phyloP scores from a whole-genome alignment of 2,888 invertebrate species.

The Monochamus alternatus region DNA sequence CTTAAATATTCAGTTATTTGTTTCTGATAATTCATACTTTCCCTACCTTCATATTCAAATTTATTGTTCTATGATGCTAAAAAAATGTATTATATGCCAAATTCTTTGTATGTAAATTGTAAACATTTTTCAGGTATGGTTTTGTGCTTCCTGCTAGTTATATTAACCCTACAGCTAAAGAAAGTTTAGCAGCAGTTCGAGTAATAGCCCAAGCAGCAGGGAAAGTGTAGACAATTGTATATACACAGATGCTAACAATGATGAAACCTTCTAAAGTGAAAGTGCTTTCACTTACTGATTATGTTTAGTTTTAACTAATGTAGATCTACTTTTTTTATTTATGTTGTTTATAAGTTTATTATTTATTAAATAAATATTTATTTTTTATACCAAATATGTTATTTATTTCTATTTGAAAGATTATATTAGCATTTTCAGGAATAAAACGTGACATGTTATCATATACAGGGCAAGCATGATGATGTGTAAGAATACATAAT shows the following conservation, averaged over 20 bases:
- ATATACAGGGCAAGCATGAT: too few species aligned
- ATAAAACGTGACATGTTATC: too few species aligned
- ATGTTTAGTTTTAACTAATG: too few species aligned
- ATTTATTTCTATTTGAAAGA: neutral
- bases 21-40: neutral
- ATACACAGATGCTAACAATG: neutral
- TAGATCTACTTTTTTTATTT: neutral
- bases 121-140: slow-evolving; percentile 73
- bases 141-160: slow-evolving; percentile 88
- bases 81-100: too few species aligned
- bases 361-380: slow-evolving; percentile 32
- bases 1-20: neutral
- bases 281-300: too few species aligned
- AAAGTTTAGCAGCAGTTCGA: slow-evolving; percentile 82
- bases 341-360: neutral
- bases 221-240: slow-evolving; percentile 55
- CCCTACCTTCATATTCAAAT: too few species aligned
- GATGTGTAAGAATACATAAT: too few species aligned
- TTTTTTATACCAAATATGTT: slow-evolving; percentile 18
- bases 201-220: slow-evolving; percentile 74
- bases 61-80: too few species aligned
- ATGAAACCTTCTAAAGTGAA: neutral
- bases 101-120: neutral
- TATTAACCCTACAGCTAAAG: slow-evolving; percentile 84
- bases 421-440: too few species aligned